A percentile compares a stretch with the other conserved stretches of the same genome.
Evolutionary conservation across 1,140 invertebrate species (phyloP).

Genomic region (Trichonephila clavipes): DNA sequence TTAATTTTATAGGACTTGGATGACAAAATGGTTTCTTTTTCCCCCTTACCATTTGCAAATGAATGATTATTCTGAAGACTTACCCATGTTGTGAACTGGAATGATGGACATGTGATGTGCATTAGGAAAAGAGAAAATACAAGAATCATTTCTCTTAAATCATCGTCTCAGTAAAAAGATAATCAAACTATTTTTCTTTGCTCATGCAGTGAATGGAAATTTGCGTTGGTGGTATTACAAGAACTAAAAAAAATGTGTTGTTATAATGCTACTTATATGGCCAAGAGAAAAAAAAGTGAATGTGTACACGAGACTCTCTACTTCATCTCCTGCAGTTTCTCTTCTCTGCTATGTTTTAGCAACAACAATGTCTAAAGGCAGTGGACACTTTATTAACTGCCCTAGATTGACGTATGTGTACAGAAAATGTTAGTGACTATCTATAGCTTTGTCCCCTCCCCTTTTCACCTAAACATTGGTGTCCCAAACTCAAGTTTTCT

Average conservation of each 20-base stretch:
- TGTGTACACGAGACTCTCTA: conserved; percentile 70
- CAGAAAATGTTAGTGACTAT: conserved; percentile 73
- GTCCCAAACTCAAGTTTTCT: conserved; percentile 66
- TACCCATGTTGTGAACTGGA: neutral
- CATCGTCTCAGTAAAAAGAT: conserved; percentile 48
- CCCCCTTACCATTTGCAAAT: neutral
- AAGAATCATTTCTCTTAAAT: conserved; percentile 22
- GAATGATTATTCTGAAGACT: neutral
- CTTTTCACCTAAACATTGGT: conserved; percentile 67
- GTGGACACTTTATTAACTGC: conserved; percentile 36
- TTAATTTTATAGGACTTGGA: conserved; percentile 11
- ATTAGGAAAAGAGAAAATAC: neutral
- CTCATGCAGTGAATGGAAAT: neutral
- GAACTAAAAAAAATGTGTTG: neutral
- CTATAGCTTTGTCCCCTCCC: conserved; percentile 71
- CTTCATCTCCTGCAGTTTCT: conserved; percentile 73
- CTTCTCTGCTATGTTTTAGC: conserved; percentile 75
- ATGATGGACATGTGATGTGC: conserved; percentile 48
- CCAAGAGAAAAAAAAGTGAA: conserved; percentile 51
- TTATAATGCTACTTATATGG: conserved; percentile 26
- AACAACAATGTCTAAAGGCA: conserved; percentile 65
- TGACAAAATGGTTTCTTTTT: neutral
- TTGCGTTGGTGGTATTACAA: conserved; percentile 20
- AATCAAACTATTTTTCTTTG: conserved; percentile 59
- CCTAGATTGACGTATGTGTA: conserved; percentile 73